Base-by-base conservation (phyloP, 1,140 invertebrate species). In the Drosophila kohkoa region DNA sequence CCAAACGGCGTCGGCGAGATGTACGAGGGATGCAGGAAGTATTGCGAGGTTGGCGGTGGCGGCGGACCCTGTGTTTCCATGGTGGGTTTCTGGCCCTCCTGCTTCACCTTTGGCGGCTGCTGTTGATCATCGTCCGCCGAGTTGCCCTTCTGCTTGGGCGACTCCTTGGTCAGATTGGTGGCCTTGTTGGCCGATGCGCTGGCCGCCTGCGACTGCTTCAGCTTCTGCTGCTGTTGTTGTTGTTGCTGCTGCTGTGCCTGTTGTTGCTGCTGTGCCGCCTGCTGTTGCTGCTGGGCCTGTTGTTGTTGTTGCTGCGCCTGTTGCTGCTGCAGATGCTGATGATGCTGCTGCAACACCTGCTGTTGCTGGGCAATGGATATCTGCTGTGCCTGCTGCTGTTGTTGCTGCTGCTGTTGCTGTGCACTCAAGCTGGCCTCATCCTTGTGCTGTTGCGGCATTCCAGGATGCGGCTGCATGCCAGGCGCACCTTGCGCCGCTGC, bases 11-110 rank as follows among this genome's bases (percentile, higher is more conserved):
- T 57, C 5, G 90, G 90, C 13, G 87, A 82, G 94, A 97, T 96
- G 91, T 97, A 98, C 41, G 96, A 95, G 15, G 96, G 96, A 83
- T 96, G 96, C 62, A 98, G 95, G 90, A 97, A 98, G 93, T 97
- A 98, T 86, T 97, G 96, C 3, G 97, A 97, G 1, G 97, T 98
- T 1, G 97, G 97, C 5, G 97, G 97, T 7, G 97, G 97, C 1
- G 97, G 97, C 0, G 97, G 97, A 1, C 97, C 97, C 89, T 97
- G 96, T 0, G 97, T 98, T 92, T 98, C 97, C 95, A 98, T 98
- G 5, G 97, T 98, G 0, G 97, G 97, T 90, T 98, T 98, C 32
- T 98, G 96, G 0, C 97, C 97, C 93, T 98, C 97, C 72, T 97
- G 96, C 81, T 97, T 97, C 41, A 95, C 93, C 91, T 95, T 95